phyloP scores from a whole-genome alignment of 1,140 invertebrate genomes.

The Cydia strobilella region DNA sequence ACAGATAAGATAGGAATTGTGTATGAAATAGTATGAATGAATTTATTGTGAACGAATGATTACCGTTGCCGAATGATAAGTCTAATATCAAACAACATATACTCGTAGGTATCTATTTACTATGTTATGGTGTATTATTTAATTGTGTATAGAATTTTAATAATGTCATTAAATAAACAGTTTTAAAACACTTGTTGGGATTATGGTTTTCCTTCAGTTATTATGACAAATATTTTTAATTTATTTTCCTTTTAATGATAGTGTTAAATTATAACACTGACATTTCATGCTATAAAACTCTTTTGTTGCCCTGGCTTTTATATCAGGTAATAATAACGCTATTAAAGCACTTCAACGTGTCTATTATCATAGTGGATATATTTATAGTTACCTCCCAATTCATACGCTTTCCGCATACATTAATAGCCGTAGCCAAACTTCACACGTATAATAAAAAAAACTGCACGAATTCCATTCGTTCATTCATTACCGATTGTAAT shows the following conservation, averaged over 20 bases:
- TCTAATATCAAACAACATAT: neutral
- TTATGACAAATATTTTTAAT: neutral
- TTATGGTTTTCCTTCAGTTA: neutral
- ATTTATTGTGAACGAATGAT: conserved; percentile 6
- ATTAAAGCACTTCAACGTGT: conserved; percentile 1
- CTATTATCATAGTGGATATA: neutral
- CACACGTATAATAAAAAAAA: conserved; percentile 19
- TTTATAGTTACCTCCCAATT: neutral
- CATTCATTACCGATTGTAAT: conserved; percentile 41
- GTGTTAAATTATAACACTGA: neutral
- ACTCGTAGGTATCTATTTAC: no score
- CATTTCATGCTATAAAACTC: neutral
- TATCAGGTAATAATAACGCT: neutral
- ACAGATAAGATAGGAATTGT: conserved; percentile 2
- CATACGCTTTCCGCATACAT: conserved; percentile 15
- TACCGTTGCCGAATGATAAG: neutral
- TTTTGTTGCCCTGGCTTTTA: neutral
- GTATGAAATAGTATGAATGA: conserved; percentile 3
- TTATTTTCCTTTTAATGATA: neutral
- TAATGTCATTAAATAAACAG: neutral
- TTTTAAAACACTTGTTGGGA: neutral
- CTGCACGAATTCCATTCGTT: conserved; percentile 25
- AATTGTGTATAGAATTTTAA: no score
- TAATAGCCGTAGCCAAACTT: neutral
- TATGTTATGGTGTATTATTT: no score